Evolutionary conservation across 2,888 invertebrate genomes (phyloP), one percentile per base, ranked within the genome.

Genomic region (Scrobipalpa costella): DNA sequence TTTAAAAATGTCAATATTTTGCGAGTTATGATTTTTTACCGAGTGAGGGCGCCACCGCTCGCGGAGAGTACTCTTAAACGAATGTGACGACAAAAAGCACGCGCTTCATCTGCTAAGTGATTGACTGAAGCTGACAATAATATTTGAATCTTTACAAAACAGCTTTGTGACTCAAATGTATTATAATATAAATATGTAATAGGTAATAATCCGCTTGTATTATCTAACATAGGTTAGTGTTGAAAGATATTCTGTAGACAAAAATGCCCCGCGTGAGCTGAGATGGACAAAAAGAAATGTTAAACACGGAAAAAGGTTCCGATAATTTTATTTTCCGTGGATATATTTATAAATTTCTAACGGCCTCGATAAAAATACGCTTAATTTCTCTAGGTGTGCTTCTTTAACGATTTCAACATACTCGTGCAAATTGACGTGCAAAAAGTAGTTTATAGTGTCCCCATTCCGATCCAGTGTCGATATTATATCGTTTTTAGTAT

Each of bases 41-140:
- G n/a, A n/a, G n/a, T n/a, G n/a, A n/a, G n/a, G n/a, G n/a, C n/a
- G n/a, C n/a, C n/a, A n/a, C n/a, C n/a, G n/a, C n/a, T n/a, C n/a
- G n/a, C n/a, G n/a, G n/a, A n/a, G n/a, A n/a, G n/a, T n/a, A n/a
- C n/a, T n/a, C n/a, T n/a, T n/a, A n/a, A n/a, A n/a, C n/a, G n/a
- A n/a, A n/a, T n/a, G n/a, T n/a, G n/a, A n/a, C n/a, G n/a, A n/a
- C n/a, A n/a, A n/a, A n/a, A n/a, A n/a, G n/a, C n/a, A n/a, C n/a
- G n/a, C n/a, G n/a, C n/a, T n/a, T n/a, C n/a, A n/a, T n/a, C n/a
- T n/a, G n/a, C 13, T n/a, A 34, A n/a, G 15, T 9, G 57, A 33
- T 15, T 21, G 52, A 52, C 52, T 57, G 57, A 57, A n/a, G 68
- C 66, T 0, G 49, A 75, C 7, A 65, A 70, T 27, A 57, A 67